These are phyloP conservation scores for Boleophthalmus pectinirostris DNA, from an alignment of 2,113 vertebrate species.

Conservation along the genomic window DNA sequence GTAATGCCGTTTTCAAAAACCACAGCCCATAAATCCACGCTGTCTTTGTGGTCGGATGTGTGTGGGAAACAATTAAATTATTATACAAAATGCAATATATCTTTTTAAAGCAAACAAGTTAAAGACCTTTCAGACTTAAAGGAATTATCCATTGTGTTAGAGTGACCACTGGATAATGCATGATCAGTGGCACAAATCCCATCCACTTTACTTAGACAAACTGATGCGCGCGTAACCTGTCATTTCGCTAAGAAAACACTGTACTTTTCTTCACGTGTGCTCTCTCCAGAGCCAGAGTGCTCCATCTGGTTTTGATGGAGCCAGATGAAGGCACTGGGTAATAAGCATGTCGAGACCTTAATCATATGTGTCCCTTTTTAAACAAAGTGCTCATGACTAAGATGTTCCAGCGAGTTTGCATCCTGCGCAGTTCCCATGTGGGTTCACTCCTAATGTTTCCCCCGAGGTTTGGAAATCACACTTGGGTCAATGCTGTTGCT, in stretches of 20 bases:
- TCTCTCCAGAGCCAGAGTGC: conserved; percentile 18
- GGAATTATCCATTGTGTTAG: background rate
- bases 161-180: background rate
- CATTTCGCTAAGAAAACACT: conserved; percentile 36
- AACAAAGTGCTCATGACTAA: conserved; percentile 65
- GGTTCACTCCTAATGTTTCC: conserved; percentile 42
- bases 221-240: conserved; percentile 16
- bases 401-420: conserved; percentile 59
- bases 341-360: conserved; percentile 71
- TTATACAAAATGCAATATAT: background rate
- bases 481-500: conserved; percentile 20
- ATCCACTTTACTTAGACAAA: conserved; percentile 11
- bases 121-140: background rate
- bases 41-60: conserved; percentile 4
- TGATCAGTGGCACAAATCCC: background rate
- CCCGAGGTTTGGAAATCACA: conserved; percentile 32
- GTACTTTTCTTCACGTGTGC: conserved; percentile 20
- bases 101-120: background rate
- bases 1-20: conserved; percentile 8
- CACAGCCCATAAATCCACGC: background rate
- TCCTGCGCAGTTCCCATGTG: conserved; percentile 12
- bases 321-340: conserved; percentile 58
- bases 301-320: conserved; percentile 69
- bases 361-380: conserved; percentile 66
- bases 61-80: conserved; percentile 24